Evolutionary conservation across 1,140 invertebrate species (phyloP).

Genomic region (Cataglyphis hispanica): DNA sequence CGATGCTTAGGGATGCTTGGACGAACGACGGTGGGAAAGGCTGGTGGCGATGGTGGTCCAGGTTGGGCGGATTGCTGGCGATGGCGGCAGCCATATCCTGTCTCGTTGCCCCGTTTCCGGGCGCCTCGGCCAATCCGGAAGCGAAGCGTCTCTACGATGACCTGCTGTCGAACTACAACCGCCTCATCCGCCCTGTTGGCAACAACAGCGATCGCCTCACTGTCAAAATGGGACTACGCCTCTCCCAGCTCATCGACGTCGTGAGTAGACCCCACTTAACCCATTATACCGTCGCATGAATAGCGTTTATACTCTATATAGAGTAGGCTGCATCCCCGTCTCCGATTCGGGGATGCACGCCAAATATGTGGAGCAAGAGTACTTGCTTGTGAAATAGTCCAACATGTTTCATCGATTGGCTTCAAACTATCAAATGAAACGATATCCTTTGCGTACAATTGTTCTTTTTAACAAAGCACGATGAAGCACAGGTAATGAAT

Average conservation of each 20-base stretch:
- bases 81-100: constrained; percentile 90
- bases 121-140: constrained; percentile 92
- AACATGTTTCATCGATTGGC: constrained; percentile 54
- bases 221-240: constrained; percentile 97
- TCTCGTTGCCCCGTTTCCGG: constrained; percentile 83
- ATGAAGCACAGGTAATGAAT: constrained; percentile 2
- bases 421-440: background rate
- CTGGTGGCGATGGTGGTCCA: constrained; percentile 91
- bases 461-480: constrained; percentile 32
- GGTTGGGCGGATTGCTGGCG: constrained; percentile 84
- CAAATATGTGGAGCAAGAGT: constrained; percentile 61
- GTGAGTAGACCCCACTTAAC: constrained; percentile 90
- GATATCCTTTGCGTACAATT: constrained; percentile 7
- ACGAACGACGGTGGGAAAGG: constrained; percentile 86
- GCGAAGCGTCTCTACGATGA: constrained; percentile 98
- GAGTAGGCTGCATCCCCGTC: constrained; percentile 2
- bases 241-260: constrained; percentile 99
- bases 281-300: constrained; percentile 60
- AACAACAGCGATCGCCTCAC: constrained; percentile 98
- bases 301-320: constrained; percentile 53
- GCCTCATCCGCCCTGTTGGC: constrained; percentile 97
- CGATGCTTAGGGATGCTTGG: constrained; percentile 89
- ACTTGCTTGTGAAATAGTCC: constrained; percentile 50
- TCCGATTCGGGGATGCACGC: background rate
- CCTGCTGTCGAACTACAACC: constrained; percentile 98